Percentiles rank a stretch among this genome's conserved stretches.
phyloP scores from a whole-genome alignment of 1,140 invertebrate species.

The Pinna nobilis region DNA sequence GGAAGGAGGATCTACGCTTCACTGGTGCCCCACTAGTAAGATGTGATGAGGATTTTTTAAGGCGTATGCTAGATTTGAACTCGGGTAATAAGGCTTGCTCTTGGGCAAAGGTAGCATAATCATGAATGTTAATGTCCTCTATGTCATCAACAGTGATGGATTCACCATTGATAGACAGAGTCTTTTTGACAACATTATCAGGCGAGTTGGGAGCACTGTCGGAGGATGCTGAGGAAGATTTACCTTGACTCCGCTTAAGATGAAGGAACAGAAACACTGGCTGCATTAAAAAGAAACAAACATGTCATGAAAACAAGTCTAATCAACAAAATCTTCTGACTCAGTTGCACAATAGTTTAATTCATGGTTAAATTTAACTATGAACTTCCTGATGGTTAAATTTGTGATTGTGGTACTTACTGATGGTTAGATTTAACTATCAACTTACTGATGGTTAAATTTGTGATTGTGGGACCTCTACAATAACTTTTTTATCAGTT shows the following conservation, averaged over 20 bases:
- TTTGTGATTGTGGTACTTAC: too few relatives aligned
- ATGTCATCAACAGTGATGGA: conserved; percentile 51
- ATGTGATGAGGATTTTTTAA: conserved; percentile 1
- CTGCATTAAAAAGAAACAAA: conserved; percentile 52
- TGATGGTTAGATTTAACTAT: too few relatives aligned
- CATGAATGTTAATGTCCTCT: conserved; percentile 70
- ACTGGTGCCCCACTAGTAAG: not conserved
- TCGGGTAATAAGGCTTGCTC: conserved; percentile 65
- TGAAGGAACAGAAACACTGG: conserved; percentile 67
- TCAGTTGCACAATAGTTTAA: too few relatives aligned
- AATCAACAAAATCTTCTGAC: too few relatives aligned
- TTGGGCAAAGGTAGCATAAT: conserved; percentile 71
- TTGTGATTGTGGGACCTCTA: too few relatives aligned
- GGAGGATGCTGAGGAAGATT: conserved; percentile 25
- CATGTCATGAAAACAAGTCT: not conserved
- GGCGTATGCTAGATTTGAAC: conserved; percentile 61
- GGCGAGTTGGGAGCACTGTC: conserved; percentile 25
- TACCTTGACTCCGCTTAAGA: conserved; percentile 71
- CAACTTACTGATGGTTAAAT: too few relatives aligned
- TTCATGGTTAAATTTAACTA: too few relatives aligned
- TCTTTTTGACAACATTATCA: conserved; percentile 52
- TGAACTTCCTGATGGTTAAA: too few relatives aligned
- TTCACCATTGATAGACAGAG: conserved; percentile 73
- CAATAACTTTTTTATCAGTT: too few relatives aligned
- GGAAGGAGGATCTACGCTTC: conserved; percentile 54